phyloP scores from a whole-genome alignment of 2,888 invertebrate genomes.

The Campopleginae sp. region DNA sequence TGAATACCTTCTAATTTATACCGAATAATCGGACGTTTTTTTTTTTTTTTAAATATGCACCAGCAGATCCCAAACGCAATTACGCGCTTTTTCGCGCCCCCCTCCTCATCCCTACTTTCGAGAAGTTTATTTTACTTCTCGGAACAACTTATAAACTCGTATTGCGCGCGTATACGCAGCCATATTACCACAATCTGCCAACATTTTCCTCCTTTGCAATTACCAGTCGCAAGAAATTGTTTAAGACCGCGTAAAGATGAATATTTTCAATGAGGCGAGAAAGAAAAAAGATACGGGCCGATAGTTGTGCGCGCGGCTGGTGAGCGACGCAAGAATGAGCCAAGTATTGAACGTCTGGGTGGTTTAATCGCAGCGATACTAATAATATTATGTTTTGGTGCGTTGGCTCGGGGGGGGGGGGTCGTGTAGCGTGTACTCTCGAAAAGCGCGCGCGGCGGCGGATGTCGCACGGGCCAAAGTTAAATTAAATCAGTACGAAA shows the following conservation, averaged over 20 bases:
- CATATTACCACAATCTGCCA: neutral
- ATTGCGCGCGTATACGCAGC: neutral
- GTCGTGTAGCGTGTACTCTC: constrained; percentile 56
- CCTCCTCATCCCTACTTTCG: constrained; percentile 55
- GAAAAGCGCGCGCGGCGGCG: constrained; percentile 77
- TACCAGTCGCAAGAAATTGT: neutral
- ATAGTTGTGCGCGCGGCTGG: too few relatives aligned
- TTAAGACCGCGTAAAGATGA: neutral
- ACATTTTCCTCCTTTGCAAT: neutral
- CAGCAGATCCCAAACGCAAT: constrained; percentile 65
- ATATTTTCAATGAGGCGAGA: too few relatives aligned
- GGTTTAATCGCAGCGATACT: constrained; percentile 45
- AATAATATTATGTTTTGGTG: constrained; percentile 57
- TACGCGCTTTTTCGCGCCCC: constrained; percentile 62
- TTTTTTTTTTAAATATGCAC: constrained; percentile 50
- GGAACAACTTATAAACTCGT: neutral
- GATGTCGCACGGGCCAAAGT: constrained; percentile 83
- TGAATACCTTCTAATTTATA: constrained; percentile 74
- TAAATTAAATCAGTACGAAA: constrained; percentile 84
- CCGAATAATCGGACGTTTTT: constrained; percentile 67
- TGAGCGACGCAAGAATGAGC: too few relatives aligned
- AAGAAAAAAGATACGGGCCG: too few relatives aligned
- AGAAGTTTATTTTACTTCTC: constrained; percentile 31
- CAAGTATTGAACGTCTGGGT: constrained; percentile 9
- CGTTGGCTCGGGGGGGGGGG: constrained; percentile 22